Percentiles rank a stretch among this genome's conserved stretches.
phyloP scores from a whole-genome alignment of 35 echinoderm and acorn worm species.

The Lytechinus variegatus region DNA sequence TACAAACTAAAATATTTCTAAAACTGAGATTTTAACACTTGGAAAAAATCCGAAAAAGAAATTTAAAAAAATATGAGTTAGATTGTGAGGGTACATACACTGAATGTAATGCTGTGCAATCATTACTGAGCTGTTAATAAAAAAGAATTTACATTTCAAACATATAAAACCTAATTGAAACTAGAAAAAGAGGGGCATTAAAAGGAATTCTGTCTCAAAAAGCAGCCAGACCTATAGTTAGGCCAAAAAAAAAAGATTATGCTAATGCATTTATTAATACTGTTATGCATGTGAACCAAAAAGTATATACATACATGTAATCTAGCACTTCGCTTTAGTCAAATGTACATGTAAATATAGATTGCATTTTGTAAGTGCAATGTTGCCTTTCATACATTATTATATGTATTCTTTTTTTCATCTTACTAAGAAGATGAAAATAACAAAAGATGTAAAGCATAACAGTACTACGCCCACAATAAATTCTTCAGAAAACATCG shows the following conservation, averaged over 20 bases:
- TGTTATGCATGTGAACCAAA: constrained; percentile 5
- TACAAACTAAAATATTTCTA: not conserved
- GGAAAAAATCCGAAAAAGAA: not conserved
- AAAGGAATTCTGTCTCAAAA: not conserved
- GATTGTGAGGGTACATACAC: not conserved
- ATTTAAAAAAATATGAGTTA: not conserved
- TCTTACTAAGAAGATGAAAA: not conserved
- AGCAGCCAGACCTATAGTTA: not conserved
- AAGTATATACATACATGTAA: not conserved
- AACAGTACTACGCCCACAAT: not conserved
- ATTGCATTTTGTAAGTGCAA: constrained; percentile 17
- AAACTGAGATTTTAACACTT: too few species aligned
- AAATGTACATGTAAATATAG: not conserved
- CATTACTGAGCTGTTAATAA: constrained; percentile 39
- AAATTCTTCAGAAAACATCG: not conserved
- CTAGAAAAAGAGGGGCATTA: not conserved
- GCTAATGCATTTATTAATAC: constrained; percentile 33
- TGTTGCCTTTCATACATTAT: not conserved
- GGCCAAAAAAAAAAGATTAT: not conserved
- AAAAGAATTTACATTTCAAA: not conserved
- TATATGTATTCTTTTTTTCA: not conserved
- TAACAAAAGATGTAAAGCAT: not conserved
- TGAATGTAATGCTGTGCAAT: not conserved
- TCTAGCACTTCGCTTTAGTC: not conserved
- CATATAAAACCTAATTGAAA: not conserved